Base-by-base conservation (phyloP, 64 coral and sea anemone genomes). In the Actinia tenebrosa region DNA sequence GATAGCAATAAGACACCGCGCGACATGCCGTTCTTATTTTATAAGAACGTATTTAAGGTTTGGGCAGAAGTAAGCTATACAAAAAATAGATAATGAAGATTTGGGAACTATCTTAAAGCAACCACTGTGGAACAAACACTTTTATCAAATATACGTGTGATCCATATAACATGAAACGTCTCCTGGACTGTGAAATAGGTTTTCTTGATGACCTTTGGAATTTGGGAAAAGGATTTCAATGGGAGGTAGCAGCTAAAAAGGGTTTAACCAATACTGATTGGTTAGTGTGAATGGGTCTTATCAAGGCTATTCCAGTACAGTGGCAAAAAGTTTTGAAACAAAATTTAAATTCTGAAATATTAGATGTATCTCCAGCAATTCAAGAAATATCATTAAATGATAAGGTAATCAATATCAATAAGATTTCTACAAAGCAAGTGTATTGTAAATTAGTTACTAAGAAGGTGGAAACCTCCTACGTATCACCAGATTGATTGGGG, bases 1-100 rank as follows among this genome's bases (percentile, higher is more conserved):
- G 75, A 78, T 45, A 78, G 25, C 20, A 78, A 18, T 78, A 78
- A 23, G 16, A 78, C 30, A 42, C 75, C 75, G 8, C 25, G 44
- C 1, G 75, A 45, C 23, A 43, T 78, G 27, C 75, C 75, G 10
- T 4, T 14, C 0, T 37, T 37, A 37, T 78, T 78, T 45, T 78
- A 78, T 14, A 43, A 10, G 14, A 43, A 78, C 15, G 44, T 43
- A 10, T 43, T 78, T 43, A 78, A 18, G 44, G 44, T 78, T 30
- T 78, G 75, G 75, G 75, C 75, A 14, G 75, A 78, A 78, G 10
- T 78, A 78, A 78, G 75, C 16, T 78, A 78, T 43, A 43, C 75
- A 78, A 16, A 30, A 45, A 18, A 37, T 78, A 45, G 44, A 78
- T 42, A 42, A 43, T 18, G 16, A 43, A 42, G 10, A 78, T 30